These are phyloP conservation scores for Agrilus cyanescens DNA, from an alignment of 2,888 invertebrate species.

Conservation along the genomic window DNA sequence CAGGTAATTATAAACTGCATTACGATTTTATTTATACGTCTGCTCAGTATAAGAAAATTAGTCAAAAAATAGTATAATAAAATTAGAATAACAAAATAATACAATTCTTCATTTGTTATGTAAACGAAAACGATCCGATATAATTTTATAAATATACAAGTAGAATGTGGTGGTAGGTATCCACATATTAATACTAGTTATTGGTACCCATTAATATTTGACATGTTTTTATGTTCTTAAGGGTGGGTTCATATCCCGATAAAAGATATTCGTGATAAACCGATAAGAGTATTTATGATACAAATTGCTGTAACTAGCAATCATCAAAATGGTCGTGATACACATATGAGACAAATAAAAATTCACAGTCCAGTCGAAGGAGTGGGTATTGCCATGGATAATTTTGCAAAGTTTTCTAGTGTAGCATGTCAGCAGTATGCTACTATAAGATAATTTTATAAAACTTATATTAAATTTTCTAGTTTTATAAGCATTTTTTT, in stretches of 20 bases:
- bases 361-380: slow-evolving; percentile 78
- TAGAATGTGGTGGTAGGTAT: no score
- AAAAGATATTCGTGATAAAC: slow-evolving; percentile 74
- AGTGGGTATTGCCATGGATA: slow-evolving; percentile 52
- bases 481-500: no score
- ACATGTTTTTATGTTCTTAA: slow-evolving; percentile 24
- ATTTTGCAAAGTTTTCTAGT: slow-evolving; percentile 68
- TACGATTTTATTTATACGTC: not conserved
- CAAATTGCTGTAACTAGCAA: slow-evolving; percentile 95
- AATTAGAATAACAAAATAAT: no score
- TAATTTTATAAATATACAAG: no score
- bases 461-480: no score
- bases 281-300: slow-evolving; percentile 90
- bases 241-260: slow-evolving; percentile 95
- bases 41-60: no score
- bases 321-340: slow-evolving; percentile 97
- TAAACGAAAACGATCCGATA: no score
- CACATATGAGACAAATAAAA: slow-evolving; percentile 94
- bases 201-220: not conserved
- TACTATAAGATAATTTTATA: slow-evolving; percentile 54
- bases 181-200: no score
- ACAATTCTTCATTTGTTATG: no score
- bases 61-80: no score
- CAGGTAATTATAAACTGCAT: slow-evolving; percentile 37
- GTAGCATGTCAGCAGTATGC: slow-evolving; percentile 72